A percentile compares a stretch with the other conserved stretches of the same genome.
phyloP scores from a whole-genome alignment of 2,888 invertebrate genomes.

The Dexiosoma caninum region DNA sequence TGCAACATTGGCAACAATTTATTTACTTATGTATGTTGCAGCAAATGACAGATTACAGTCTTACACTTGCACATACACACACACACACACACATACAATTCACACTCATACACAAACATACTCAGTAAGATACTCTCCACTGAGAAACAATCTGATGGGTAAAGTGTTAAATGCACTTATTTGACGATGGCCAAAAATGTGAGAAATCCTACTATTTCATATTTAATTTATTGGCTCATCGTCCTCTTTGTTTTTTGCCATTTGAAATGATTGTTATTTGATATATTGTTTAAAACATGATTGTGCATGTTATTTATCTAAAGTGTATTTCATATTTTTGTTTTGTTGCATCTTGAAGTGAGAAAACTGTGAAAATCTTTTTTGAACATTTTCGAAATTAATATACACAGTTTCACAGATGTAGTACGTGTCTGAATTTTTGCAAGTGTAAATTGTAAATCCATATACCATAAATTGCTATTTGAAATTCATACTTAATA shows the following conservation, averaged over 20 bases:
- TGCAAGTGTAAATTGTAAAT: slow-evolving; percentile 41
- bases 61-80: background rate
- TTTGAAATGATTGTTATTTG: slow-evolving; percentile 33
- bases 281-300: slow-evolving; percentile 64
- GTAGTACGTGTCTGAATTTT: background rate
- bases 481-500: slow-evolving; percentile 60
- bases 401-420: too few relatives aligned
- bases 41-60: slow-evolving; percentile 67
- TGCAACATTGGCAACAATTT: slow-evolving; percentile 71
- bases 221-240: slow-evolving; percentile 50
- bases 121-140: background rate
- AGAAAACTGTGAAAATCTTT: background rate
- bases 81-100: background rate
- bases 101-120: background rate
- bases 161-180: slow-evolving; percentile 30
- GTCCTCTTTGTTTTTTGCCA: background rate
- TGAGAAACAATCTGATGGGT: background rate
- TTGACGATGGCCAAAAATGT: background rate
- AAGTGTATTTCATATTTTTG: slow-evolving; percentile 53
- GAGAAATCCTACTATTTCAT: background rate
- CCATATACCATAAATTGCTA: slow-evolving; percentile 56
- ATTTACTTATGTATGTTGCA: slow-evolving; percentile 66
- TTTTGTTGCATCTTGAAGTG: background rate
- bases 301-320: slow-evolving; percentile 66
- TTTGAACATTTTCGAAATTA: too few relatives aligned